Base-by-base conservation (phyloP, 1,140 invertebrate genomes). In the Brachionus paranguensis region DNA sequence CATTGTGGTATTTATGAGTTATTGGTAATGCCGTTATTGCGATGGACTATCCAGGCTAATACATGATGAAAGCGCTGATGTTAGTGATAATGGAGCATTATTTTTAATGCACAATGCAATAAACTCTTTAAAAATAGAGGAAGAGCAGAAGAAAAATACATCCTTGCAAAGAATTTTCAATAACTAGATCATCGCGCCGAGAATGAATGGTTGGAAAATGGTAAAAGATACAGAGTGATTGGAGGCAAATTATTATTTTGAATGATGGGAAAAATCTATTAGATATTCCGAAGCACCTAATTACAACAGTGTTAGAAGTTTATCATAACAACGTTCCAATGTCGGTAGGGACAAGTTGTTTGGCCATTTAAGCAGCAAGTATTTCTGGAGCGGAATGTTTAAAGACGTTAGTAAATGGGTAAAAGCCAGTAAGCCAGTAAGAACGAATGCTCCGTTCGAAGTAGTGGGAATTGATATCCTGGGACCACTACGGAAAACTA, bases 1-100 rank as follows among this genome's bases (percentile, higher is more conserved):
- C 53, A 41, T 12, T 45, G 45, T 47, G 53, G 53, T 43, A 29
- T 43, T 27, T 83, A 65, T 70, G 24, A 83, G 17, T 83, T 83
- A 7, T 37, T n/a, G 17, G 41, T 37, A 10, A 20, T 91, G 86
- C 88, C 88, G 33, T 33, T 1, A 33, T 33, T 33, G 29, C 29
- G 29, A 33, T 33, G 29, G 29, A 33, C 29, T 33, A 33, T 33
- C 29, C 29, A 33, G 29, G 29, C 29, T 33, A 33, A 33, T 33
- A 33, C 29, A 33, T 33, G 29, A 33, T 33, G 3, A 33, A 1
- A 33, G 5, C 29, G 29, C 29, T 33, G 29, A 33, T 33, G 29
- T 2, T 2, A 33, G 29, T 33, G 29, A 33, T 33, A 33, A 1
- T 33, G 29, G 29, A 33, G 29, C 29, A 2, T 33, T 33, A 33